Evolutionary conservation across 2,888 invertebrate genomes (phyloP).

Genomic region (Eristalis pertinax): DNA sequence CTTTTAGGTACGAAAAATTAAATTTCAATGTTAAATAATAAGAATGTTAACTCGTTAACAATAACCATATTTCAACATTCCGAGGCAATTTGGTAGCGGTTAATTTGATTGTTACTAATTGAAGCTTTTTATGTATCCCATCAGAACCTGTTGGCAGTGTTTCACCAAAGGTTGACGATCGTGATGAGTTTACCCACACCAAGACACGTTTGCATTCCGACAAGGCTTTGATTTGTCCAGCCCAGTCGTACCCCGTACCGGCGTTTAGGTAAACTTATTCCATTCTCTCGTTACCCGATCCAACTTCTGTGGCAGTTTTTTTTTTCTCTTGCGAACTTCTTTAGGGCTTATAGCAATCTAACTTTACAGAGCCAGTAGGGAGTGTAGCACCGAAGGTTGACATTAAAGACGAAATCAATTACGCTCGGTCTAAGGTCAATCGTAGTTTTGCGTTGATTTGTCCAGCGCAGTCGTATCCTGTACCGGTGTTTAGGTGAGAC

Average conservation of each 20-base stretch:
- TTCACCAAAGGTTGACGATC: constrained; percentile 86
- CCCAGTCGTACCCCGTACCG: constrained; percentile 81
- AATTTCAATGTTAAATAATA: background rate
- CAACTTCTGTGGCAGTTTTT: background rate
- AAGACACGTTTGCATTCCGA: constrained; percentile 76
- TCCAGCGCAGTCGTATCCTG: constrained; percentile 87
- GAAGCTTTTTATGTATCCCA: constrained; percentile 2
- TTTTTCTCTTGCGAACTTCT: constrained; percentile 75
- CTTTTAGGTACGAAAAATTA: constrained; percentile 82
- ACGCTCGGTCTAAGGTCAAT: constrained; percentile 81
- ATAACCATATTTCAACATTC: constrained; percentile 73
- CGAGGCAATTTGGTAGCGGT: background rate
- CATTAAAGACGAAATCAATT: constrained; percentile 82
- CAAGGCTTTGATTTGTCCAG: constrained; percentile 87
- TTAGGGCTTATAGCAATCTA: constrained; percentile 88
- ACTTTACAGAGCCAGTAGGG: constrained; percentile 82
- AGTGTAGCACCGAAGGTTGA: constrained; percentile 84
- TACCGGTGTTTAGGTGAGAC: constrained; percentile 74
- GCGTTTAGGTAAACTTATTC: constrained; percentile 77
- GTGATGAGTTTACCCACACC: constrained; percentile 83
- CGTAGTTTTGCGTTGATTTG: constrained; percentile 84
- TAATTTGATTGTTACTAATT: background rate
- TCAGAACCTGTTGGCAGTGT: constrained; percentile 83
- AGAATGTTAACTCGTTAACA: background rate
- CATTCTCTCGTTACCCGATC: background rate